Evolutionary conservation across 2,888 invertebrate genomes (phyloP).

Genomic region (Mesorhabditis sp.): DNA sequence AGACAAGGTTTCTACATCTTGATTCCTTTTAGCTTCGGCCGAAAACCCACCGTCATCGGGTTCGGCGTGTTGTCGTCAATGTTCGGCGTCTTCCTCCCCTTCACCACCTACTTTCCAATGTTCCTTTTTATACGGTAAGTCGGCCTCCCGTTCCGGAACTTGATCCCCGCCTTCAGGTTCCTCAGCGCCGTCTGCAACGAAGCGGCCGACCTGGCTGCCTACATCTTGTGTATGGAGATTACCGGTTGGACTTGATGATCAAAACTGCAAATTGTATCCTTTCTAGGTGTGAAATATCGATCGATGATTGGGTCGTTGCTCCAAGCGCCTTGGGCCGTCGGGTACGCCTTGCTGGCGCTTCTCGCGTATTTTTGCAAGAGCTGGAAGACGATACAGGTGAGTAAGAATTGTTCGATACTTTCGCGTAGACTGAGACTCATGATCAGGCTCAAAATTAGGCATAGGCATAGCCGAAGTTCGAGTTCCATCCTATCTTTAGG

Average conservation of each 20-base stretch:
- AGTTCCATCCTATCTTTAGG: slow-evolving; percentile 22
- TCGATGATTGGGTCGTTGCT: slow-evolving; percentile 57
- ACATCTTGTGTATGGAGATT: slow-evolving; percentile 58
- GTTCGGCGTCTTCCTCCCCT: slow-evolving; percentile 57
- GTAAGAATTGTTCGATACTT: neutral
- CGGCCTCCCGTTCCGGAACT: slow-evolving; percentile 10
- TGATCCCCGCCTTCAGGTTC: slow-evolving; percentile 11
- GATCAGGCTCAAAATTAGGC: no score
- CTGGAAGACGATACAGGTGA: slow-evolving; percentile 55
- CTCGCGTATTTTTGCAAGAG: slow-evolving; percentile 55
- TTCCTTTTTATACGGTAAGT: slow-evolving; percentile 50
- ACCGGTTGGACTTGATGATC: slow-evolving; percentile 36
- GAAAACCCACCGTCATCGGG: slow-evolving; percentile 58
- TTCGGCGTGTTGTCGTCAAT: slow-evolving; percentile 57
- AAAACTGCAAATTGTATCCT: neutral
- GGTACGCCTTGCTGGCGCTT: slow-evolving; percentile 56
- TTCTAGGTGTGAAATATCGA: slow-evolving; percentile 43
- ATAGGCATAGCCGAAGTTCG: neutral
- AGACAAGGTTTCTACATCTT: neutral
- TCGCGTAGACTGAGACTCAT: no score
- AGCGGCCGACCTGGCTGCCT: slow-evolving; percentile 57
- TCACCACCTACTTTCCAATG: slow-evolving; percentile 45
- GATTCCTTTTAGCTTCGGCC: slow-evolving; percentile 45
- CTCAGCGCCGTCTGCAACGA: slow-evolving; percentile 49
- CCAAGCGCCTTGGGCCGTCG: slow-evolving; percentile 58